Percentiles rank a stretch among this genome's conserved stretches.
Conservation (phyloP, 92 coral and sea anemone species). For the Diadumene lineata region DNA sequence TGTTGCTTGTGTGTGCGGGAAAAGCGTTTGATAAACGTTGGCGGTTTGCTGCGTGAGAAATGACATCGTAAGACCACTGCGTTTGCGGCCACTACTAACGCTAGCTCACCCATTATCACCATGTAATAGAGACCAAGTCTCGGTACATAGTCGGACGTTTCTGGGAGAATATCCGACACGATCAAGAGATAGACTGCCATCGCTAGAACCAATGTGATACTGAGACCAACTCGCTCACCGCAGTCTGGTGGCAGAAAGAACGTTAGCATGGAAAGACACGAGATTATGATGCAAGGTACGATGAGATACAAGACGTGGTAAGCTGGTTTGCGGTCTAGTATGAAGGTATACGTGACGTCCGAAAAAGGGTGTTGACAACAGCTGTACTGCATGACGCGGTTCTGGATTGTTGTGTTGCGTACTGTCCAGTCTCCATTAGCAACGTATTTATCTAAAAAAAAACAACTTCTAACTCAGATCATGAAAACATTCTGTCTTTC, state of each 20-base stretch:
- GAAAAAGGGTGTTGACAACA: conserved; percentile 66
- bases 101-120: conserved; percentile 56
- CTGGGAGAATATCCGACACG: conserved; percentile 73
- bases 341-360: conserved; percentile 62
- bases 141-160: conserved; percentile 72
- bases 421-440: conserved; percentile 83
- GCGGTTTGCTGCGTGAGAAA: conserved; percentile 45
- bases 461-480: neutral
- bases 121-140: conserved; percentile 68
- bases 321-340: conserved; percentile 61
- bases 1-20: neutral
- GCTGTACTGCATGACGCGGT: conserved; percentile 25
- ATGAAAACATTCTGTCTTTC: too few species aligned
- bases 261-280: conserved; percentile 52
- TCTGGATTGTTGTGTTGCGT: conserved; percentile 25
- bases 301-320: conserved; percentile 78
- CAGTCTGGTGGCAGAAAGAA: conserved; percentile 82
- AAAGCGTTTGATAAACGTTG: conserved; percentile 31
- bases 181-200: conserved; percentile 80
- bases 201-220: conserved; percentile 70
- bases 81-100: conserved; percentile 64
- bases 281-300: conserved; percentile 69
- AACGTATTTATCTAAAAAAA: conserved; percentile 38
- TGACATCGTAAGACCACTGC: conserved; percentile 59
- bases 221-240: conserved; percentile 82